A percentile compares a stretch with the other conserved stretches of the same genome.
Evolutionary conservation across 2,888 invertebrate genomes (phyloP).

Genomic region (Nomada goodeniana): DNA sequence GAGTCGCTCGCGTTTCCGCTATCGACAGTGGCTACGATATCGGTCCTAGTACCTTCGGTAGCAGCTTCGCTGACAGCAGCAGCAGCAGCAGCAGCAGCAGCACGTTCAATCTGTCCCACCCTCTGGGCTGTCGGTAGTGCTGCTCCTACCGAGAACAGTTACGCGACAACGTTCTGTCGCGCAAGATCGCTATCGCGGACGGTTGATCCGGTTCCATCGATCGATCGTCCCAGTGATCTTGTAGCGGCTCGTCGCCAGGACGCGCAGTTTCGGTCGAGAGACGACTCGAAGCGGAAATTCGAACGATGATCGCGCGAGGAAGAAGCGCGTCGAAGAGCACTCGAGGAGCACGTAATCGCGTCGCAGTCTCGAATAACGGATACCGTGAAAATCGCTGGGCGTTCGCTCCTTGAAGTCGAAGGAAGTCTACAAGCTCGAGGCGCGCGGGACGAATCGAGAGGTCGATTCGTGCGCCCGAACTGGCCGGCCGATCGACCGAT

Average conservation of each 20-base stretch:
- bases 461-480: constrained; percentile 12
- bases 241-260: no score
- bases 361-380: not conserved
- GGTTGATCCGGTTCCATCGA: not conserved
- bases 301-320: constrained; percentile 6
- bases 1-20: constrained; percentile 33
- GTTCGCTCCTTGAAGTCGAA: not conserved
- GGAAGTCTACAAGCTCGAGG: not conserved
- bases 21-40: constrained; percentile 27
- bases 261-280: not conserved
- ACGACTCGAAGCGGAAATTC: not conserved
- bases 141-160: constrained; percentile 72
- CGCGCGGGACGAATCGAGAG: not conserved
- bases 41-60: constrained; percentile 29
- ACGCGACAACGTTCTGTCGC: constrained; percentile 68
- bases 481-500: not conserved
- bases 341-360: constrained; percentile 3
- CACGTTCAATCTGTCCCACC: constrained; percentile 51
- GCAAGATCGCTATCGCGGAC: constrained; percentile 65
- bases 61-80: constrained; percentile 21
- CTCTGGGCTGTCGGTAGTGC: constrained; percentile 58
- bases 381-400: not conserved
- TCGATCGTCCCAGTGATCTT: not conserved
- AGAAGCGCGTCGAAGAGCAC: not conserved
- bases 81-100: constrained; percentile 16